phyloP scores from a whole-genome alignment of 2,113 vertebrate genomes.

The Gracilinanus agilis region DNA sequence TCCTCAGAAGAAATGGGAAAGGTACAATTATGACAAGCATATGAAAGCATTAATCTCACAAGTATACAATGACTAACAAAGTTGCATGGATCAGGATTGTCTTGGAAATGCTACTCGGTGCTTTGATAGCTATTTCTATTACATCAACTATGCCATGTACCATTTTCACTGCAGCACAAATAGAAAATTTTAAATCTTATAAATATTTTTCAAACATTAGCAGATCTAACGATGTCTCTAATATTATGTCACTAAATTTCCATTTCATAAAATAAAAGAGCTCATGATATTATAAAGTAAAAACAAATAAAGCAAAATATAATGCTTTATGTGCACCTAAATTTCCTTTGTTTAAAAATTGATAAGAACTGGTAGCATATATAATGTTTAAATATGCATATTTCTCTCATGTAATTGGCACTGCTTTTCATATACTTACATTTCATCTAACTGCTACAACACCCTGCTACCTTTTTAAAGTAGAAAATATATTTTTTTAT shows the following conservation, averaged over 20 bases:
- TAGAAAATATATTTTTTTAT: constrained; percentile 38
- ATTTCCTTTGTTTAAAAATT: constrained; percentile 39
- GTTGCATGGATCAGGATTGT: background rate
- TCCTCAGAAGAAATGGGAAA: constrained; percentile 2
- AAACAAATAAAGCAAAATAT: constrained; percentile 38
- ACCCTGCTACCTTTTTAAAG: constrained; percentile 18
- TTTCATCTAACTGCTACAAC: constrained; percentile 11
- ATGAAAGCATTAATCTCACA: constrained; percentile 27
- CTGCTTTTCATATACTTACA: background rate
- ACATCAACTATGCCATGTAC: background rate
- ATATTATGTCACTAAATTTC: background rate
- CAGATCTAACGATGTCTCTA: background rate
- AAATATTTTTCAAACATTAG: constrained; percentile 48
- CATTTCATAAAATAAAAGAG: constrained; percentile 45
- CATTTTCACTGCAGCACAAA: background rate
- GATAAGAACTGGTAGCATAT: constrained; percentile 9
- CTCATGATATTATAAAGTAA: constrained; percentile 33
- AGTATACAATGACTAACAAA: constrained; percentile 43
- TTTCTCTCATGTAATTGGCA: background rate
- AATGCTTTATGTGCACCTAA: constrained; percentile 16
- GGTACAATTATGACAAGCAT: constrained; percentile 14
- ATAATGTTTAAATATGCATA: background rate
- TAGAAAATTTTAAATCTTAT: constrained; percentile 15
- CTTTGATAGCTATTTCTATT: constrained; percentile 34
- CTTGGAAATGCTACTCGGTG: constrained; percentile 34